Evolutionary conservation across 2,888 invertebrate genomes (phyloP).

Genomic region (Rapana venosa): DNA sequence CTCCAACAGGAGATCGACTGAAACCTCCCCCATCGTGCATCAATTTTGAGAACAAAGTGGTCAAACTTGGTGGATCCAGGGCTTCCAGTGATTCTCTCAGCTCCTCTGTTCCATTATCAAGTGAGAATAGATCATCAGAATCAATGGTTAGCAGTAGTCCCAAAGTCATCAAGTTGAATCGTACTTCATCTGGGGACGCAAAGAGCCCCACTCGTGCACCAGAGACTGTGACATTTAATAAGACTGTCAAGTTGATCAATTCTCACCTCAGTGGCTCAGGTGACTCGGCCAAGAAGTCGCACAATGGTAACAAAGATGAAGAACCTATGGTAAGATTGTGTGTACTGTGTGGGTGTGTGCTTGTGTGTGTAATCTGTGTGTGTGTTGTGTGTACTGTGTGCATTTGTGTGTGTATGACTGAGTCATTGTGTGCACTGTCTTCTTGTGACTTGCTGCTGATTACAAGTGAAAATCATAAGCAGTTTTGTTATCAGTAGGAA

Average conservation of each 20-base stretch:
- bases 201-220: not conserved
- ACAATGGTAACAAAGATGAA: slow-evolving; percentile 24
- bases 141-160: not conserved
- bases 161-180: slow-evolving; percentile 37
- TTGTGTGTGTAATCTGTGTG: not conserved
- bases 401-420: not conserved
- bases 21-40: slow-evolving; percentile 71
- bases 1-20: slow-evolving; percentile 51
- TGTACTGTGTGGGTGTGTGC: not conserved
- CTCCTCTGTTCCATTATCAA: not conserved
- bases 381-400: not conserved
- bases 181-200: slow-evolving; percentile 14
- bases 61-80: slow-evolving; percentile 59
- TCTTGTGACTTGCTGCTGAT: too few relatives aligned
- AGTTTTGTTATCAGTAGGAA: too few relatives aligned
- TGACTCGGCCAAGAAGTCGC: not conserved
- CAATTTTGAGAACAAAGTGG: slow-evolving; percentile 66
- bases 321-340: not conserved
- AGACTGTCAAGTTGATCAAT: slow-evolving; percentile 41
- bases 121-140: not conserved
- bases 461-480: too few relatives aligned
- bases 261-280: slow-evolving; percentile 28
- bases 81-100: not conserved
- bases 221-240: slow-evolving; percentile 26
- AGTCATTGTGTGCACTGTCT: too few relatives aligned